Conservation (phyloP, 1,140 invertebrate species). For the Drosophila nasuta region DNA sequence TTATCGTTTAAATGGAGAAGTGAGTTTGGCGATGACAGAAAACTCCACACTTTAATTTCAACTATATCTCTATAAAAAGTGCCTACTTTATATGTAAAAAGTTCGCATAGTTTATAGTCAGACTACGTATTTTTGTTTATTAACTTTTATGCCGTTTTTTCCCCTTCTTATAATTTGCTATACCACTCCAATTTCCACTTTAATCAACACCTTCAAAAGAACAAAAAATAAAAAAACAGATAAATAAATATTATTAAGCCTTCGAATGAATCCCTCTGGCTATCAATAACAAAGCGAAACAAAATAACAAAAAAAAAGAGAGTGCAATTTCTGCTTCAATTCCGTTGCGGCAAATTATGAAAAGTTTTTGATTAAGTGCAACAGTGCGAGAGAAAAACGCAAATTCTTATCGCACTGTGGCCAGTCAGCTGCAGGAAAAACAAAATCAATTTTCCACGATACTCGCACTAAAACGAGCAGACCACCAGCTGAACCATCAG, state of each 20-base stretch:
- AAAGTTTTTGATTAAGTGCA: constrained; percentile 58
- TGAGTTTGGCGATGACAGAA: too few relatives aligned
- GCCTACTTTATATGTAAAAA: too few relatives aligned
- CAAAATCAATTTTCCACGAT: constrained; percentile 70
- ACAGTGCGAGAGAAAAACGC: constrained; percentile 32
- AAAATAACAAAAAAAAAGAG: too few relatives aligned
- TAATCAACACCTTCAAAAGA: neutral
- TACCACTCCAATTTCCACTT: too few relatives aligned
- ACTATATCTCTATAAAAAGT: too few relatives aligned
- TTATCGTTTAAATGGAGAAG: neutral
- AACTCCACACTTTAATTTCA: too few relatives aligned
- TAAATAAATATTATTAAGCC: neutral
- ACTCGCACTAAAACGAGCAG: constrained; percentile 9
- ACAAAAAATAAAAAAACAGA: neutral
- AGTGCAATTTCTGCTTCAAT: constrained; percentile 13
- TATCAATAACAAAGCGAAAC: constrained; percentile 13
- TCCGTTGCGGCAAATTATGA: constrained; percentile 53
- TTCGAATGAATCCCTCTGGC: neutral
- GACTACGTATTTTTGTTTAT: too few relatives aligned
- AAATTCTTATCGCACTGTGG: constrained; percentile 65
- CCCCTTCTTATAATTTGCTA: too few relatives aligned
- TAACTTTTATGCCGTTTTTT: too few relatives aligned
- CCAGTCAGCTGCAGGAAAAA: constrained; percentile 52
- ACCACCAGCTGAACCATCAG: neutral
- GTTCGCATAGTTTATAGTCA: too few relatives aligned